These are phyloP conservation scores for Eupithecia centaureata DNA, from an alignment of 2,888 invertebrate genomes.

Conservation along the genomic window DNA sequence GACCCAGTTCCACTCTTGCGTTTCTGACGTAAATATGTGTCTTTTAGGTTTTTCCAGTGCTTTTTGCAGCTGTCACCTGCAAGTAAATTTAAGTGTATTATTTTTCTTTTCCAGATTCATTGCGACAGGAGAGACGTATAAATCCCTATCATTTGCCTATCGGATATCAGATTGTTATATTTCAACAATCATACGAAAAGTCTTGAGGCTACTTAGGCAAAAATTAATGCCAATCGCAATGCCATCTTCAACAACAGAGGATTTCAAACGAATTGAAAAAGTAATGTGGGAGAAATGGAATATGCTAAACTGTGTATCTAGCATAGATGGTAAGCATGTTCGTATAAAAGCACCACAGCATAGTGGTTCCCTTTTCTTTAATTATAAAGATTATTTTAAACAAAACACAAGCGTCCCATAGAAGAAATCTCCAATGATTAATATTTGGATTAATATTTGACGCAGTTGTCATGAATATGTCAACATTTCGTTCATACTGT, in stretches of 20 bases:
- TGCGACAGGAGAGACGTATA: constrained; percentile 20
- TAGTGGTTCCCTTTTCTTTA: background rate
- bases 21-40: no score
- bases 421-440: no score
- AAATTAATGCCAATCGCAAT: background rate
- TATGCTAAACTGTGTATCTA: background rate
- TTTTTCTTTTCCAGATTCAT: background rate
- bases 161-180: constrained; percentile 1
- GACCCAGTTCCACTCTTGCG: no score
- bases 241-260: background rate
- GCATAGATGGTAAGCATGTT: constrained; percentile 4
- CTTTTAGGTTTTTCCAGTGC: no score
- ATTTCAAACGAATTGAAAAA: constrained; percentile 3
- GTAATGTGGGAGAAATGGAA: constrained; percentile 7
- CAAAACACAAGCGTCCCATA: constrained; percentile 13
- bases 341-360: background rate
- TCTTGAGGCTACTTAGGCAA: no score
- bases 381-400: no score
- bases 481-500: constrained; percentile 16
- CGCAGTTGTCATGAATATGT: constrained; percentile 15
- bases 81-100: no score
- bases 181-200: no score
- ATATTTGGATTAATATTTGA: constrained; percentile 10
- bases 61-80: no score
- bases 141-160: constrained; percentile 26